These are phyloP conservation scores for Heloderma charlesbogerti DNA, from an alignment of 2,113 vertebrate genomes.

Conservation along the genomic window DNA sequence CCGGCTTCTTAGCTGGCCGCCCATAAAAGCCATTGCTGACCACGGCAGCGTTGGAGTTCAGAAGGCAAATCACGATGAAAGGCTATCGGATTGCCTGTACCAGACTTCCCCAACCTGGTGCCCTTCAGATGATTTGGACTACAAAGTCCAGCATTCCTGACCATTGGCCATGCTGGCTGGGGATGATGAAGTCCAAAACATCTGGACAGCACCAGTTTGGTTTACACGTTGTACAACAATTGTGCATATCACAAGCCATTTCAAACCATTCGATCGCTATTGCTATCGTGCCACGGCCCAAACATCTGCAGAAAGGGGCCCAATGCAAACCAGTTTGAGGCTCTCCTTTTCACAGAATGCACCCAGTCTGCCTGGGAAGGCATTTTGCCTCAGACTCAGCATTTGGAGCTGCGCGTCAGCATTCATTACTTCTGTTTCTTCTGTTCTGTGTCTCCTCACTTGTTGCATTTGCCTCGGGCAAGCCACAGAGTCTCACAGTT, in stretches of 20 bases:
- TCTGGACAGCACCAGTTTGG: too few relatives aligned
- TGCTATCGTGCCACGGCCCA: not conserved
- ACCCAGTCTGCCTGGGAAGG: constrained; percentile 20
- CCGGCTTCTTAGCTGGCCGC: not conserved
- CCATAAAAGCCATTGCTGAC: not conserved
- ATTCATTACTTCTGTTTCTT: constrained; percentile 37
- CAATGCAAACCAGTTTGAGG: not conserved
- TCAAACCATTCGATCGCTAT: not conserved
- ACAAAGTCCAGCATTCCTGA: not conserved
- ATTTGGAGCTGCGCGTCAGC: constrained; percentile 24
- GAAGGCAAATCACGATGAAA: not conserved
- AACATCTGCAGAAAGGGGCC: too few relatives aligned
- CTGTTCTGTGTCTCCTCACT: constrained; percentile 26
- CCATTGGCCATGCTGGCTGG: not conserved
- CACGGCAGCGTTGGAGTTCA: not conserved
- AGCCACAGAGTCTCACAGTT: constrained; percentile 58
- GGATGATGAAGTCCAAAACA: not conserved
- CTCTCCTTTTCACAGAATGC: not conserved
- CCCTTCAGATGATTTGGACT: not conserved
- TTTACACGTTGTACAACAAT: not conserved
- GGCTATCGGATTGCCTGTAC: not conserved
- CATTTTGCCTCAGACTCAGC: constrained; percentile 17
- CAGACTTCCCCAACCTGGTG: not conserved
- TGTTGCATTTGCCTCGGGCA: constrained; percentile 58
- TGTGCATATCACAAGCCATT: not conserved